Percentiles rank a stretch among this genome's conserved stretches.
Conservation (phyloP, 2,797 vertebrate species). For the Intellagama lesueurii region DNA sequence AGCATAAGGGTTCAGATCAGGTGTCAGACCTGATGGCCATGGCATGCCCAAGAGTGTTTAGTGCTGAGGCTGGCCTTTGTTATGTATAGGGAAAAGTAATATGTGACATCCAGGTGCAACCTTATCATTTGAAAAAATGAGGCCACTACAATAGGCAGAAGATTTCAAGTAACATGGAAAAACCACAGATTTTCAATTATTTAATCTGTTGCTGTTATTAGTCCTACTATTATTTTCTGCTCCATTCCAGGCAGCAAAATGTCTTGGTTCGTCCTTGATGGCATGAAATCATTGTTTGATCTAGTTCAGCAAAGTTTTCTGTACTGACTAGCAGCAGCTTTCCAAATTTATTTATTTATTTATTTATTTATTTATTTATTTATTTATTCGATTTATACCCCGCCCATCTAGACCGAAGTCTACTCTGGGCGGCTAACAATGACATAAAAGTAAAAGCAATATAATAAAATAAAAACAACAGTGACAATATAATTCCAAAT, state of each 20-base stretch:
- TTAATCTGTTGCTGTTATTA: neutral
- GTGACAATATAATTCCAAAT: too few relatives aligned
- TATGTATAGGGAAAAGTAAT: too few relatives aligned
- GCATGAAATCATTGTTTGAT: neutral
- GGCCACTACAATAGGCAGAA: neutral
- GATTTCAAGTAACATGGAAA: neutral
- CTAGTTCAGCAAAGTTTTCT: neutral
- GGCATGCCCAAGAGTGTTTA: neutral
- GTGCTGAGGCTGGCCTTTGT: too few relatives aligned
- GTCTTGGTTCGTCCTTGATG: neutral
- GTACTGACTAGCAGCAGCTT: neutral
- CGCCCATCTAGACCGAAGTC: too few relatives aligned
- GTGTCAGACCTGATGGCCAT: neutral
- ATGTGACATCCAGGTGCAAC: neutral
- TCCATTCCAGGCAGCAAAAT: neutral
- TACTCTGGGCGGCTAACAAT: too few relatives aligned
- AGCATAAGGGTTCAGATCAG: neutral
- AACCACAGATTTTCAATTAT: neutral
- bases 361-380: too few relatives aligned
- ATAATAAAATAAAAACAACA: too few relatives aligned
- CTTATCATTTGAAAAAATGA: neutral
- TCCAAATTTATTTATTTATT: neutral
- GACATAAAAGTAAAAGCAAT: too few relatives aligned
- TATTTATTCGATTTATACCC: too few relatives aligned
- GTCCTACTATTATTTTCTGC: neutral